Percentiles rank a stretch among this genome's conserved stretches.
Evolutionary conservation across 1,140 invertebrate genomes (phyloP).

Genomic region (Daktulosphaira vitifoliae): DNA sequence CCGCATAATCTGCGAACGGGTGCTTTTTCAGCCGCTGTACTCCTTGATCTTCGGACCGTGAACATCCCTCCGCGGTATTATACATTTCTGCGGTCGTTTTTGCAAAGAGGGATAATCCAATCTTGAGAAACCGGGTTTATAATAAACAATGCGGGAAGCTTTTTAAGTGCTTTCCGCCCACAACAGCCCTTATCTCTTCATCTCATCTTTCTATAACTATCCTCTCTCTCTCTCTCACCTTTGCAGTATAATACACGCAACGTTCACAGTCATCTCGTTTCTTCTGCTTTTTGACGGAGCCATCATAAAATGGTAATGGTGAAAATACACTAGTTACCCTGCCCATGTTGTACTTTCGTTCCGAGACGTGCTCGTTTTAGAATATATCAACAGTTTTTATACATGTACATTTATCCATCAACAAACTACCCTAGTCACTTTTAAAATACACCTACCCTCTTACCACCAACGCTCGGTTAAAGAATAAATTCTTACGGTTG

Average conservation of each 20-base stretch:
- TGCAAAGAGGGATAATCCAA: constrained; percentile 23
- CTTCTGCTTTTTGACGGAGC: constrained; percentile 20
- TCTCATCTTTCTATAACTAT: background rate
- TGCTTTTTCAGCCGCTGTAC: background rate
- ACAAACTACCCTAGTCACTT: background rate
- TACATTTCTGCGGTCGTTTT: constrained; percentile 32
- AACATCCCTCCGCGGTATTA: constrained; percentile 18
- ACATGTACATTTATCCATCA: background rate
- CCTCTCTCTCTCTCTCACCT: background rate
- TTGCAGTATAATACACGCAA: too few relatives aligned
- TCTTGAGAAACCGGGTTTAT: constrained; percentile 32
- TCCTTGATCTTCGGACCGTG: constrained; percentile 33
- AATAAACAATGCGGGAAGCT: constrained; percentile 30
- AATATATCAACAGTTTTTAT: constrained; percentile 22
- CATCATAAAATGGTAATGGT: constrained; percentile 16
- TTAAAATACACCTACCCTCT: constrained; percentile 1
- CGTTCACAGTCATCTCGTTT: background rate
- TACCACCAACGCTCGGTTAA: background rate
- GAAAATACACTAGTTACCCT: background rate
- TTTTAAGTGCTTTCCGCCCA: constrained; percentile 33
- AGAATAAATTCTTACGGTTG: background rate
- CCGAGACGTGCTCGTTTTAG: background rate
- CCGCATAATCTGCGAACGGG: constrained; percentile 19
- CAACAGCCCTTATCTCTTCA: constrained; percentile 17
- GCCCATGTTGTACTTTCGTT: too few relatives aligned